Base-by-base conservation (phyloP, 2,113 vertebrate genomes). In the Dascyllus trimaculatus region DNA sequence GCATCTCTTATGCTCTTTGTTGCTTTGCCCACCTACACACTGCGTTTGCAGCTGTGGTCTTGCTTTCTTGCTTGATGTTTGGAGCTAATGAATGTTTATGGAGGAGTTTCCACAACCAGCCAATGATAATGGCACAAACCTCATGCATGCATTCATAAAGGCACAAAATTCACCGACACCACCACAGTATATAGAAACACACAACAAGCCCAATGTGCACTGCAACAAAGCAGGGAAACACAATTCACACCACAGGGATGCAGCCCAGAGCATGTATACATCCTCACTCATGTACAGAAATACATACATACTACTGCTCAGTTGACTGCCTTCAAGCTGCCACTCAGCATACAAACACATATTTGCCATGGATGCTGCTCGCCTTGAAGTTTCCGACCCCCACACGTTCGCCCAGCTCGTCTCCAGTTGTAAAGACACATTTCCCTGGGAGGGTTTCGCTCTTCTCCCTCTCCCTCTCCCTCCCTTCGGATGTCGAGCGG, bases 1-100 rank as follows among this genome's bases (percentile, higher is more conserved):
- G 57, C 29, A 64, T 88, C 69, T 69, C 62, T 35, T 45, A 81
- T 82, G 75, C 79, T 85, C 82, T 88, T 76, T 87, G 85, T 71
- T 67, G 69, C 56, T n/a, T 65, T 29, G 19, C 43, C 80, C 80
- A 75, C 80, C 69, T 75, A 59, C 81, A 73, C 77, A 67, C 75
- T 51, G n/a, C 14, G 51, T 48, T 53, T 26, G 18, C 80, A 52
- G 43, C 62, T 14, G 19, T 40, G 71, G 49, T 35, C 71, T 48
- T 57, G 22, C n/a, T 70, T 60, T 59, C 43, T 24, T 13, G 15
- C 71, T 73, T 80, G 69, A 77, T 71, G 69, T 68, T 62, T 52
- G 71, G 57, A 61, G 65, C 71, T 76, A 60, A 83, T 76, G 49
- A 80, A 76, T 71, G 75, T 68, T 82, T 71, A 67, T 52, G 56